Evolutionary conservation across 2,113 vertebrate genomes (phyloP).

Genomic region (Lontra canadensis): DNA sequence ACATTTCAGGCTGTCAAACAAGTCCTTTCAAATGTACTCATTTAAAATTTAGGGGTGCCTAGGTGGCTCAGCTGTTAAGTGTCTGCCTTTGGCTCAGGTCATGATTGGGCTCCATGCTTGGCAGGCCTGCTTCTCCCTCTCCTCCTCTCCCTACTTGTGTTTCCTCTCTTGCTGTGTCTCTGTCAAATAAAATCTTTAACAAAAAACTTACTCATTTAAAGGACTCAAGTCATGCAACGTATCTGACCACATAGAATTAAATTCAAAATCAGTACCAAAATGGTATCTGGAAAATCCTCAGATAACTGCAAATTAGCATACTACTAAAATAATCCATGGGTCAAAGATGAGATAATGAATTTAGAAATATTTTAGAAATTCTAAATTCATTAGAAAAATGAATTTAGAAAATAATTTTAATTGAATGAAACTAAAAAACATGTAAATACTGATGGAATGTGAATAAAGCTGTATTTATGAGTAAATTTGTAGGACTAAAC

Average conservation of each 20-base stretch:
- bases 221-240: not conserved
- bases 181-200: too few relatives aligned
- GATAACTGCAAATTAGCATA: not conserved
- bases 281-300: not conserved
- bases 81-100: too few relatives aligned
- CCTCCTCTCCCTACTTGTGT: too few relatives aligned
- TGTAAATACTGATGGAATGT: not conserved
- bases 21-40: not conserved
- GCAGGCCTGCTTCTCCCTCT: too few relatives aligned
- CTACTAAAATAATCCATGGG: not conserved
- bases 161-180: too few relatives aligned
- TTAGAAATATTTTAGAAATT: too few relatives aligned
- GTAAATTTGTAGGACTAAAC: not conserved
- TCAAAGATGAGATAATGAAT: constrained; percentile 15
- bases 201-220: too few relatives aligned
- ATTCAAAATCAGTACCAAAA: not conserved
- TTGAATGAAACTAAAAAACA: not conserved
- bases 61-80: too few relatives aligned
- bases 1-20: not conserved
- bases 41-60: too few relatives aligned
- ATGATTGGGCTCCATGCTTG: too few relatives aligned
- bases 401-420: constrained; percentile 4
- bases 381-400: too few relatives aligned
- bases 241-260: not conserved
- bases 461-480: not conserved